Evolutionary conservation across 1,140 invertebrate species (phyloP).

Genomic region (Brachionus calyciflorus): DNA sequence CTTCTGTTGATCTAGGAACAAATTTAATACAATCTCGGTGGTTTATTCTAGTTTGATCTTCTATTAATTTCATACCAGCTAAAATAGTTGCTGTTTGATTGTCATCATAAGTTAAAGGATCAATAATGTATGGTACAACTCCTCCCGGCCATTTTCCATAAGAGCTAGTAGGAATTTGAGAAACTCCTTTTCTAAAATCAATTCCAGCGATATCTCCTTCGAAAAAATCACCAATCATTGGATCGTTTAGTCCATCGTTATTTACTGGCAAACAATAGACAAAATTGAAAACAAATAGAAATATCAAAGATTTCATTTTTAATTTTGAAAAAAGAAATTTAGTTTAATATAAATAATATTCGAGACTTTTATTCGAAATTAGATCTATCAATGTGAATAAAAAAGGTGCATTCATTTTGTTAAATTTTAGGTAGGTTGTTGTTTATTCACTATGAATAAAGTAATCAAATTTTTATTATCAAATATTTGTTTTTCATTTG

Average conservation of each 20-base stretch:
- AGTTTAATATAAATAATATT: no score
- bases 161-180: slow-evolving; percentile 18
- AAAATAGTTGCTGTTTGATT: background rate
- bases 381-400: no score
- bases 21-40: slow-evolving; percentile 29
- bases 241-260: background rate
- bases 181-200: background rate
- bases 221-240: slow-evolving; percentile 1
- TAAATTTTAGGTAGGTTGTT: no score
- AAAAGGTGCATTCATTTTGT: no score
- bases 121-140: slow-evolving; percentile 40
- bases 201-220: slow-evolving; percentile 34
- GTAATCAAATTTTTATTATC: no score
- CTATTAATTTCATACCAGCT: slow-evolving; percentile 40
- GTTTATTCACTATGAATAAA: no score
- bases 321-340: no score
- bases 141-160: slow-evolving; percentile 41
- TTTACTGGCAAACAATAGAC: no score
- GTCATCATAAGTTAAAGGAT: background rate
- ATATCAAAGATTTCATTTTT: no score
- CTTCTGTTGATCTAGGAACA: slow-evolving; percentile 2
- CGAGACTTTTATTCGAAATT: no score
- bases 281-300: no score
- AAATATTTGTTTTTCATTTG: no score
- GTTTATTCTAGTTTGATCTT: slow-evolving; percentile 13